Conservation (phyloP, 2,113 vertebrate species). For the Triplophysa tibetana region DNA sequence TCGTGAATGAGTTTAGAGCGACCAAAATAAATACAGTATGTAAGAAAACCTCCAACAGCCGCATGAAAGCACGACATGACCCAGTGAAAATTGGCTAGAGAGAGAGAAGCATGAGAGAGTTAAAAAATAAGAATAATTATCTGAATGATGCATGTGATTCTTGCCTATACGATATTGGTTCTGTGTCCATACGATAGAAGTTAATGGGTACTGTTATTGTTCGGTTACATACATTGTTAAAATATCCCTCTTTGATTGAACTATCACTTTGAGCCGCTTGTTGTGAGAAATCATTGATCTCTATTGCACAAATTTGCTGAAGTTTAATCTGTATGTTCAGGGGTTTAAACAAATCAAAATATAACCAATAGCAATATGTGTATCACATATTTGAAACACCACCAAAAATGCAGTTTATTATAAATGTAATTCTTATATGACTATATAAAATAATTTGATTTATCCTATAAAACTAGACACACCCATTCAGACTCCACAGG, state of each 20-base stretch:
- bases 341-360: too few relatives aligned
- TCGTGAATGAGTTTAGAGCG: slow-evolving; percentile 53
- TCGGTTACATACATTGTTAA: too few relatives aligned
- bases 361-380: too few relatives aligned
- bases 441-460: background rate
- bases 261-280: too few relatives aligned
- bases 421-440: background rate
- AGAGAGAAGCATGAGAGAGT: slow-evolving; percentile 43
- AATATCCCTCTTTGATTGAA: too few relatives aligned
- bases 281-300: too few relatives aligned
- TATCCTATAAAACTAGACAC: background rate
- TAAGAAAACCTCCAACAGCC: slow-evolving; percentile 39
- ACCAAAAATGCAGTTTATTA: too few relatives aligned
- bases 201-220: too few relatives aligned
- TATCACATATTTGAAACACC: too few relatives aligned
- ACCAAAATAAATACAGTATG: slow-evolving; percentile 50
- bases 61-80: slow-evolving; percentile 53
- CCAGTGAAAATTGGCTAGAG: slow-evolving; percentile 47
- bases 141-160: background rate
- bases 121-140: background rate
- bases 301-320: too few relatives aligned
- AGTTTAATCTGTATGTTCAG: too few relatives aligned
- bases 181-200: too few relatives aligned
- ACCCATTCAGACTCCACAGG: background rate
- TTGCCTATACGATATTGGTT: background rate